Conservation (phyloP, 2,888 invertebrate genomes). For the Eulithis prunata region DNA sequence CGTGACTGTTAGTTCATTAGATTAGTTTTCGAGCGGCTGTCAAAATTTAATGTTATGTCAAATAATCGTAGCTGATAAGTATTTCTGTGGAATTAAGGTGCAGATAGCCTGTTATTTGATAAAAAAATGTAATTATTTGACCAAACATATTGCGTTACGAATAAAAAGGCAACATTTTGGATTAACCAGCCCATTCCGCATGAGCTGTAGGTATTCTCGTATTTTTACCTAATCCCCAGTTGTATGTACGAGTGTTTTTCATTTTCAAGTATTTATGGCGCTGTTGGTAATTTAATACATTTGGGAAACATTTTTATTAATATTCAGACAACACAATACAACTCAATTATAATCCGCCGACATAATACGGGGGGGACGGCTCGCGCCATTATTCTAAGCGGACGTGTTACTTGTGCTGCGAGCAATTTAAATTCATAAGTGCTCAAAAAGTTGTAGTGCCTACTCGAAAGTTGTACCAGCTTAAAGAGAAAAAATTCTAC, state of each 20-base stretch:
- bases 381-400: no score
- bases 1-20: no score
- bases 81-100: no score
- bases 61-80: no score
- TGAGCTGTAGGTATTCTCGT: conserved; percentile 2
- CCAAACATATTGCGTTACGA: conserved; percentile 7
- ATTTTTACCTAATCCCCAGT: conserved; percentile 12
- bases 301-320: conserved; percentile 6
- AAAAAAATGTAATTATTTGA: not conserved
- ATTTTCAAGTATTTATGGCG: conserved; percentile 17
- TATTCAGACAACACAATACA: not conserved
- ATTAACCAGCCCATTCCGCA: conserved; percentile 14
- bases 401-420: no score
- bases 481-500: no score
- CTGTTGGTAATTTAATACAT: conserved; percentile 7
- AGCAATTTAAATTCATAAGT: no score
- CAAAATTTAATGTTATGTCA: no score
- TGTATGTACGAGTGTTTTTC: conserved; percentile 11
- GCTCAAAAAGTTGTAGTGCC: no score
- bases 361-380: no score
- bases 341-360: not conserved
- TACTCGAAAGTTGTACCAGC: no score
- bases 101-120: not conserved
- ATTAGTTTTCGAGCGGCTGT: no score
- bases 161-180: conserved; percentile 11